phyloP scores from a whole-genome alignment of 2,888 invertebrate genomes.

The Plagiodera versicolora region DNA sequence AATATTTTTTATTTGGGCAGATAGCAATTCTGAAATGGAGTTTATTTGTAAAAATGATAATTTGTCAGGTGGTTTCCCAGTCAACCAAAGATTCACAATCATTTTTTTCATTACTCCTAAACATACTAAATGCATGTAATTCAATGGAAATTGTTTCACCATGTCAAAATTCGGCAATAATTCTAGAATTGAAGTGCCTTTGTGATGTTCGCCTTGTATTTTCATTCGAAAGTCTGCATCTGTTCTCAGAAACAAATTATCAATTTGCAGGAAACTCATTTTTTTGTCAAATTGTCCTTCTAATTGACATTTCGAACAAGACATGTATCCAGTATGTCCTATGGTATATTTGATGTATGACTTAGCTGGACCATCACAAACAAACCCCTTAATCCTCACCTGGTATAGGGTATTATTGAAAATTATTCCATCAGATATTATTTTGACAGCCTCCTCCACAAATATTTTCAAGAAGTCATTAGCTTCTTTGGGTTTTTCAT shows the following conservation, averaged over 20 bases:
- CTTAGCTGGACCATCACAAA: constrained; percentile 35
- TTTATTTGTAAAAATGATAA: constrained; percentile 15
- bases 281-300: constrained; percentile 14
- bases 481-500: constrained; percentile 12
- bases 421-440: constrained; percentile 17
- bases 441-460: constrained; percentile 17
- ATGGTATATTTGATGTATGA: constrained; percentile 28
- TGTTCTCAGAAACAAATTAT: constrained; percentile 14
- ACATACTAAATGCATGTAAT: constrained; percentile 24
- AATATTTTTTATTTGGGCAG: constrained; percentile 14
- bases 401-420: constrained; percentile 6
- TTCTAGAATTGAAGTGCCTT: constrained; percentile 25
- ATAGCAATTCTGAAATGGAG: constrained; percentile 8
- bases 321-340: constrained; percentile 30
- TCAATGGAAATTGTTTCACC: constrained; percentile 33
- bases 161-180: constrained; percentile 34
- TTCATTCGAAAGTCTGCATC: constrained; percentile 21
- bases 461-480: constrained; percentile 19
- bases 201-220: constrained; percentile 29
- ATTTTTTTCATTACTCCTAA: constrained; percentile 20
- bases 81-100: constrained; percentile 11
- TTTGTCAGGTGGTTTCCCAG: constrained; percentile 18
- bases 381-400: constrained; percentile 24
- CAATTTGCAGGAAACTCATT: constrained; percentile 25
- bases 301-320: constrained; percentile 34